Percentiles rank a stretch among this genome's conserved stretches.
Evolutionary conservation across 2,797 vertebrate genomes (phyloP).

Genomic region (Hemitrygon akajei): DNA sequence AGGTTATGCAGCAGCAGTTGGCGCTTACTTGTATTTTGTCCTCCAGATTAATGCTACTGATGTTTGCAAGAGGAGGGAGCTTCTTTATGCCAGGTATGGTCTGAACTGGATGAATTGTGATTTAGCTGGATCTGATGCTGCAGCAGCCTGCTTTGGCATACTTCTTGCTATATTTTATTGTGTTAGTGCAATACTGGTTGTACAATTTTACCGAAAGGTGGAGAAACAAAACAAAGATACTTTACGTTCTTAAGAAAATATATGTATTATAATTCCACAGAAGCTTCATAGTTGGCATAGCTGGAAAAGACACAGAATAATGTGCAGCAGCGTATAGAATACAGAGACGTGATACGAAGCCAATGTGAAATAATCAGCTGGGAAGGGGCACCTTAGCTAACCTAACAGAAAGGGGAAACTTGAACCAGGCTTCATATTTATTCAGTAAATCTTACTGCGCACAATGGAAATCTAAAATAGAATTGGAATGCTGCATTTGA

Average conservation of each 20-base stretch:
- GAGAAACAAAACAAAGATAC: background rate
- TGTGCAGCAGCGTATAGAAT: background rate
- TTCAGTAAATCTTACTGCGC: background rate
- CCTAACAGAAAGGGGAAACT: background rate
- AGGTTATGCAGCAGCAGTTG: constrained; percentile 40
- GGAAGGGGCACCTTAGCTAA: background rate
- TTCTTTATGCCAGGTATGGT: constrained; percentile 42
- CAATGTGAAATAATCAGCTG: background rate
- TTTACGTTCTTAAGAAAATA: background rate
- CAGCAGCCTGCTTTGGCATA: constrained; percentile 41
- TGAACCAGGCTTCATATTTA: background rate
- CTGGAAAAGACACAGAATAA: background rate
- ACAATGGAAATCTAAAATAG: background rate
- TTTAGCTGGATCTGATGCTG: constrained; percentile 42
- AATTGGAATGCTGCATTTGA: background rate
- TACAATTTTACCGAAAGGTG: constrained; percentile 34
- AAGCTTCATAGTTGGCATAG: background rate
- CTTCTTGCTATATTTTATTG: constrained; percentile 40
- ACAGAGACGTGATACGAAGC: background rate
- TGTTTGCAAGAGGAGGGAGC: constrained; percentile 41
- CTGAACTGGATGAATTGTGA: constrained; percentile 45
- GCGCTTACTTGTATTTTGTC: constrained; percentile 43
- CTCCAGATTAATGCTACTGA: constrained; percentile 43
- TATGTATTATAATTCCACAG: background rate
- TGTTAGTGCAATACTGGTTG: constrained; percentile 38